A percentile compares a stretch with the other conserved stretches of the same genome.
These are phyloP conservation scores for Aeoliscus strigatus DNA, from an alignment of 2,797 vertebrate genomes.

Conservation along the genomic window DNA sequence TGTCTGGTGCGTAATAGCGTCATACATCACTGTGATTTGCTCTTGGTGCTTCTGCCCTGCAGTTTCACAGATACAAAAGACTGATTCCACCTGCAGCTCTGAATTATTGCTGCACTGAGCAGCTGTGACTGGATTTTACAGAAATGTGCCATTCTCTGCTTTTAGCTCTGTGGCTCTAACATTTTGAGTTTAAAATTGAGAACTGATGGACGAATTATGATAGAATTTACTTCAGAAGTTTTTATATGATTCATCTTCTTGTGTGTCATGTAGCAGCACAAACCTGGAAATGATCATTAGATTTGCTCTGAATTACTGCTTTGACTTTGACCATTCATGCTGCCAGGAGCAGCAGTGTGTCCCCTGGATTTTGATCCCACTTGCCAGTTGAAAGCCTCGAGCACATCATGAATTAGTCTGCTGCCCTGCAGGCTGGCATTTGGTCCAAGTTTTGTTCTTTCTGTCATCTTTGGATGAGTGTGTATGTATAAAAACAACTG, in stretches of 20 bases:
- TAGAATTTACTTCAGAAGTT: not conserved
- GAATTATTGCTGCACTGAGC: conserved; percentile 20
- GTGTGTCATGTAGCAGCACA: not conserved
- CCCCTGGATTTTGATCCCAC: not conserved
- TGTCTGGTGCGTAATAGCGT: conserved; percentile 55
- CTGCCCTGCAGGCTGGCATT: not conserved
- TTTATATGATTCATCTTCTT: not conserved
- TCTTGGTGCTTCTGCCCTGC: conserved; percentile 47
- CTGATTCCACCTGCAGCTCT: conserved; percentile 52
- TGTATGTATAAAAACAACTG: not conserved
- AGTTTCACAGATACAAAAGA: conserved; percentile 41
- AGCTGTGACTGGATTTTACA: conserved; percentile 26
- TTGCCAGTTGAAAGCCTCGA: not conserved
- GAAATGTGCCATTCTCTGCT: conserved; percentile 10
- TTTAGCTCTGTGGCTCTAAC: conserved; percentile 2
- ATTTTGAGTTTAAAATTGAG: not conserved
- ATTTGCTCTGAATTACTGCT: not conserved
- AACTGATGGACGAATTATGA: not conserved
- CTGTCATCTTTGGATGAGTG: not conserved
- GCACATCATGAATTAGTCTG: not conserved
- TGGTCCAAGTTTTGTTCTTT: not conserved
- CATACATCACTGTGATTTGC: conserved; percentile 50
- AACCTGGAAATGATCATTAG: not conserved
- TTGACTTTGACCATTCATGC: not conserved
- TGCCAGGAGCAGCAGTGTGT: not conserved